These are phyloP conservation scores for Spongilla lacustris DNA, from an alignment of 37 sponge, comb jelly and placozoan genomes.

Conservation along the genomic window DNA sequence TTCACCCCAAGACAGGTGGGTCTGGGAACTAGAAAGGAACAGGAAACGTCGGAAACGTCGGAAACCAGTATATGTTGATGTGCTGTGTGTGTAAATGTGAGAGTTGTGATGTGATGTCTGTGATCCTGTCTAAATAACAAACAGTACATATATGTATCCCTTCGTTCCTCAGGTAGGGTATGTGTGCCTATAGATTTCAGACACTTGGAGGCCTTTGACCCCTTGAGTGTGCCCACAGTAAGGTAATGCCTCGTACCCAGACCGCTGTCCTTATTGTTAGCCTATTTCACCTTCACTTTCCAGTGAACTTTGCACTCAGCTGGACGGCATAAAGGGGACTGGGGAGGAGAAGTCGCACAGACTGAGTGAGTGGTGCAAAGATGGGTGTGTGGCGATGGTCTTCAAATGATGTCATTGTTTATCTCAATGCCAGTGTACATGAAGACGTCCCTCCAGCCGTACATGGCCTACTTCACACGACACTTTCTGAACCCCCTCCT, in stretches of 20 bases:
- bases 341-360: neutral
- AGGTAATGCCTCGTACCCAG: slow-evolving; percentile 30
- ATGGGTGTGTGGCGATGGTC: neutral
- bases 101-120: neutral
- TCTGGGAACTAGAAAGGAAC: neutral
- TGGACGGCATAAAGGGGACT: slow-evolving; percentile 11
- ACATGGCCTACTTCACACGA: slow-evolving; percentile 39
- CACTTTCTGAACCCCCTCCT: slow-evolving; percentile 35
- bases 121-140: neutral
- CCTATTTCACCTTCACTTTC: neutral
- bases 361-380: slow-evolving; percentile 3
- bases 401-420: neutral
- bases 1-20: slow-evolving; percentile 97
- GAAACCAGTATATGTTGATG: neutral
- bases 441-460: slow-evolving; percentile 51
- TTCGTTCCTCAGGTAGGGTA: slow-evolving; percentile 60
- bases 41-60: neutral
- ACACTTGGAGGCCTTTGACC: slow-evolving; percentile 80
- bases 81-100: neutral
- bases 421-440: slow-evolving; percentile 32
- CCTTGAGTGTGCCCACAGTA: slow-evolving; percentile 85
- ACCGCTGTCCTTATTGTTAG: neutral
- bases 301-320: slow-evolving; percentile 56
- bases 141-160: neutral
- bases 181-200: slow-evolving; percentile 91